phyloP scores from a whole-genome alignment of 2,797 vertebrate genomes.

The Sebastes diploproa region DNA sequence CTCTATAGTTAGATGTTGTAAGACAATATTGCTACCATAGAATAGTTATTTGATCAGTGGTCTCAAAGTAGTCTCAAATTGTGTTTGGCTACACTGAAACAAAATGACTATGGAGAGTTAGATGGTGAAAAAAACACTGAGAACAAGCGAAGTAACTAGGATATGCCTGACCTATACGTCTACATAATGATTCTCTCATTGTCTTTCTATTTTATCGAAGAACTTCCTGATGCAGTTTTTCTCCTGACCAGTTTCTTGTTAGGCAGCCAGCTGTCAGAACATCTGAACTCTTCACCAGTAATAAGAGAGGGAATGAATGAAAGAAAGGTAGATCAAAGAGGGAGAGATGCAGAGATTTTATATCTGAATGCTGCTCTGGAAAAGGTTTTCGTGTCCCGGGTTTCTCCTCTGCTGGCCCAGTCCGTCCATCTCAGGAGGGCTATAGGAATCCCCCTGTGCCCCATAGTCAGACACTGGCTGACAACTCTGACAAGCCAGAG shows the following conservation, averaged over 20 bases:
- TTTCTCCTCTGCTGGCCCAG: constrained; percentile 20
- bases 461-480: constrained; percentile 49
- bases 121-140: not conserved
- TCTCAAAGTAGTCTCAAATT: not conserved
- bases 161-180: not conserved
- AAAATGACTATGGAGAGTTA: not conserved
- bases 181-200: not conserved
- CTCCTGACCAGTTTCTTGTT: constrained; percentile 3
- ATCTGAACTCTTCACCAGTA: constrained; percentile 2
- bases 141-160: not conserved
- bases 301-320: constrained; percentile 9
- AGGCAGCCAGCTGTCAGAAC: constrained; percentile 7
- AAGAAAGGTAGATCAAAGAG: not conserved
- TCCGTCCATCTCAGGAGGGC: constrained; percentile 20
- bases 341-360: constrained; percentile 1
- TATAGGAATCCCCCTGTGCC: constrained; percentile 35
- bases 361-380: constrained; percentile 13
- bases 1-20: not conserved
- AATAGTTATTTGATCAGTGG: not conserved
- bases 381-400: constrained; percentile 21
- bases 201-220: not conserved
- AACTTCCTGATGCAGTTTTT: constrained; percentile 7
- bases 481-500: constrained; percentile 61
- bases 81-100: not conserved
- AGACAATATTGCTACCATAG: not conserved